A percentile compares a stretch with the other conserved stretches of the same genome.
phyloP scores from a whole-genome alignment of 2,888 invertebrate genomes.

The Alsophila aescularia region DNA sequence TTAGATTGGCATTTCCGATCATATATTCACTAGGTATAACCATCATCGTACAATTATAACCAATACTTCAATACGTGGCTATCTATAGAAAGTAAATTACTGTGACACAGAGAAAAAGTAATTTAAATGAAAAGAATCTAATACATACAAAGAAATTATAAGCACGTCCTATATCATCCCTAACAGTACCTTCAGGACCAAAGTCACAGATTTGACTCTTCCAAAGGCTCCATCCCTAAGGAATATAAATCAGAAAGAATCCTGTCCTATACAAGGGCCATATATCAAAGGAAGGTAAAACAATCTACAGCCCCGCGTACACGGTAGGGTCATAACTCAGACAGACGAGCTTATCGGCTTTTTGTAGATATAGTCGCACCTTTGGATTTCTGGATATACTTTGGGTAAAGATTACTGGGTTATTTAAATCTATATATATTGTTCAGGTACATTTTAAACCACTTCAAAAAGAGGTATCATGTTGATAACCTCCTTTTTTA shows the following conservation, averaged over 20 bases:
- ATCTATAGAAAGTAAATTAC: too few relatives aligned
- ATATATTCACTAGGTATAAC: too few relatives aligned
- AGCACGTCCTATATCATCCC: slow-evolving; percentile 1
- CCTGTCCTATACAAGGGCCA: slow-evolving; percentile 34
- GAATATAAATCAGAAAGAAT: slow-evolving; percentile 52
- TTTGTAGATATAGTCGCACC: slow-evolving; percentile 29
- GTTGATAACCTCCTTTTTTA: too few relatives aligned
- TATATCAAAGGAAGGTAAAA: slow-evolving; percentile 54
- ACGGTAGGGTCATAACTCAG: slow-evolving; percentile 37
- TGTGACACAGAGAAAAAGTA: too few relatives aligned
- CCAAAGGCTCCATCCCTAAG: slow-evolving; percentile 23
- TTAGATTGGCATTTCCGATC: too few relatives aligned
- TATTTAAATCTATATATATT: neutral
- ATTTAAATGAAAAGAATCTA: too few relatives aligned
- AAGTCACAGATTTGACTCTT: slow-evolving; percentile 35
- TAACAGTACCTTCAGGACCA: slow-evolving; percentile 15
- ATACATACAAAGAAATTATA: neutral
- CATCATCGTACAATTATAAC: too few relatives aligned
- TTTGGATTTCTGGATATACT: slow-evolving; percentile 27
- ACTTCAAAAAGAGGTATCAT: too few relatives aligned
- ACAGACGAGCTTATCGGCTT: slow-evolving; percentile 35
- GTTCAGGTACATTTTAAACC: too few relatives aligned
- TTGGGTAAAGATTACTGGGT: neutral
- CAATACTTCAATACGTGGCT: too few relatives aligned
- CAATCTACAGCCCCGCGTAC: slow-evolving; percentile 43